Conservation (phyloP, 2,113 vertebrate species). For the Lepus europaeus region DNA sequence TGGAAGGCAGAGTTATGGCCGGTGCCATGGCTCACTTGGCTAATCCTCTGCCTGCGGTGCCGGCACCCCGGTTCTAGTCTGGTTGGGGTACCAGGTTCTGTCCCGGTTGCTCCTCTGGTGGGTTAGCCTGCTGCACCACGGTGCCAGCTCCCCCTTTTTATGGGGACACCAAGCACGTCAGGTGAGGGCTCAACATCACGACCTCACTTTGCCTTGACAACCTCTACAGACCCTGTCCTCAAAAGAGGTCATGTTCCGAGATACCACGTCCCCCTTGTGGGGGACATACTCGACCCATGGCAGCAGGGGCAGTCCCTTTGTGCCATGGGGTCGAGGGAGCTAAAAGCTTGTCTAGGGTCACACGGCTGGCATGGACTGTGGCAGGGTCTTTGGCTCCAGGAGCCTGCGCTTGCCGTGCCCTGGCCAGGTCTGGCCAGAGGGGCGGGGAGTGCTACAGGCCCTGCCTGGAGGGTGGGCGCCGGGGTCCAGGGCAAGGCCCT, state of each 20-base stretch:
- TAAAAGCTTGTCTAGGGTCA: not conserved
- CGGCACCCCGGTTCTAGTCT: too few relatives aligned
- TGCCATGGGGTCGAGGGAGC: not conserved
- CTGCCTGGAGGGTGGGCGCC: fast-evolving
- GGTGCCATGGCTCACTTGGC: too few relatives aligned
- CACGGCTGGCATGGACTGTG: not conserved
- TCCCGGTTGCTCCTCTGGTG: too few relatives aligned
- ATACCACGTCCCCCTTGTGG: fast-evolving
- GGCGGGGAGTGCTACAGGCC: not conserved
- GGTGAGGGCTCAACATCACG: too few relatives aligned
- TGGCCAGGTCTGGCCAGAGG: too few relatives aligned
- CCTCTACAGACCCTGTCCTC: not conserved
- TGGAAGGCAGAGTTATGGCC: too few relatives aligned
- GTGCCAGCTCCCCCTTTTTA: not conserved
- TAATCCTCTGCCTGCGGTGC: too few relatives aligned
- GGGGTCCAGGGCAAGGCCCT: not conserved
- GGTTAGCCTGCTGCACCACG: not conserved
- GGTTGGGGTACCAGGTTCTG: too few relatives aligned
- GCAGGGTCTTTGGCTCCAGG: not conserved
- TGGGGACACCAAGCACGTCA: not conserved
- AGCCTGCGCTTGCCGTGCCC: not conserved
- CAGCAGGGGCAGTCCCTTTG: not conserved
- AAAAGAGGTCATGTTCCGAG: not conserved
- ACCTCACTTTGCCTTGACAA: not conserved
- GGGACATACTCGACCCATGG: not conserved